Base-by-base conservation (phyloP, 2,888 invertebrate genomes). In the Diploptera punctata region DNA sequence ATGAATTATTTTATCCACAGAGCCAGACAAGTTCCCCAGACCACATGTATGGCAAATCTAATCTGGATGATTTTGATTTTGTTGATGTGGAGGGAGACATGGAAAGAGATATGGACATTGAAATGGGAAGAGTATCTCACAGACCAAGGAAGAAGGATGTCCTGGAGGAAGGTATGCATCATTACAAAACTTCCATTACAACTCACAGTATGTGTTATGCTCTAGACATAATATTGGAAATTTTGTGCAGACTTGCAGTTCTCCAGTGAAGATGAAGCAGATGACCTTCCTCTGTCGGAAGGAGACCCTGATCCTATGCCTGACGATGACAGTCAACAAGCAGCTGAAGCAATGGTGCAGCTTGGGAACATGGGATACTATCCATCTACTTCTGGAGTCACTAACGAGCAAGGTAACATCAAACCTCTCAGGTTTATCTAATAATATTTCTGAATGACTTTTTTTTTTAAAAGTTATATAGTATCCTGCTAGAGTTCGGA, bases 151-250 rank as follows among this genome's bases (percentile, higher is more conserved):
- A 90, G 79, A 90, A 90, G 80, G 90, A 91, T 81, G 89, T 91
- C 77, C 85, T 91, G 77, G 91, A 90, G 83, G 91, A 92, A 86
- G 91, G 91, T 91, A 85, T 5, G 5, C 10, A 33, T 33, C 7
- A 7, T 33, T 33, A 5, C 33, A 33, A n/a, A n/a, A n/a, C n/a
- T n/a, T n/a, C n/a, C n/a, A n/a, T n/a, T n/a, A n/a, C n/a, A n/a
- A n/a, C n/a, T n/a, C n/a, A n/a, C n/a, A n/a, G n/a, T n/a, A n/a
- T n/a, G n/a, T n/a, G n/a, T n/a, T n/a, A n/a, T n/a, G n/a, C n/a
- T n/a, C n/a, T n/a, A n/a, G n/a, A n/a, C n/a, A n/a, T n/a, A n/a
- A n/a, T 47, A 47, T 18, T 47, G n/a, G n/a, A 3, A 49, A 49
- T 49, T 47, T 10, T 33, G 7, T 76, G 49, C 76, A 89, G 90